Conservation (phyloP, 2,888 invertebrate species). For the Sclerodermus sp. region DNA sequence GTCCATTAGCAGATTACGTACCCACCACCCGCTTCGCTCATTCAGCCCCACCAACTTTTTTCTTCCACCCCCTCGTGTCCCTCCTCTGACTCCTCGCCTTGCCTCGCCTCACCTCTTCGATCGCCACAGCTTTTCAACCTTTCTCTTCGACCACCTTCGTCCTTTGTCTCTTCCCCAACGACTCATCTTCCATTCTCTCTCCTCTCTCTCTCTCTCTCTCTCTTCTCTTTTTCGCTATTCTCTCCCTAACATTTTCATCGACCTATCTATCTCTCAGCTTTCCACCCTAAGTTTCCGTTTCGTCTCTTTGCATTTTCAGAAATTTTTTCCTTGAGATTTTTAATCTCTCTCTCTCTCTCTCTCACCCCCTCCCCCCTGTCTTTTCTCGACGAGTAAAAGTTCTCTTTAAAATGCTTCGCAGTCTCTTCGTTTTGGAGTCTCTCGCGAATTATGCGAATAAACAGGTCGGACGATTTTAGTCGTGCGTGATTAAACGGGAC, state of each 20-base stretch:
- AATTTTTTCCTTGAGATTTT: slow-evolving; percentile 1
- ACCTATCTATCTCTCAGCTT: no score
- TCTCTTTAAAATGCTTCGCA: no score
- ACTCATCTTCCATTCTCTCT: slow-evolving; percentile 34
- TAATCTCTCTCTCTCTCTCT: slow-evolving; percentile 12
- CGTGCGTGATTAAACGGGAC: slow-evolving; percentile 45
- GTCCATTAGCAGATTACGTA: slow-evolving; percentile 59
- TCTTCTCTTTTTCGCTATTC: slow-evolving; percentile 5
- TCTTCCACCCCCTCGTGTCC: slow-evolving; percentile 35
- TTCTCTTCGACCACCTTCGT: slow-evolving; percentile 7
- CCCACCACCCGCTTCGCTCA: slow-evolving; percentile 49
- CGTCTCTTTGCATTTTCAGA: no score
- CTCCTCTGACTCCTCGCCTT: slow-evolving; percentile 35
- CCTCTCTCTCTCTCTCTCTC: slow-evolving; percentile 33
- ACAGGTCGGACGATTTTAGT: slow-evolving; percentile 20
- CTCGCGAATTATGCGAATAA: not conserved
- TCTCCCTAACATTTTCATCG: no score
- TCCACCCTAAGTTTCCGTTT: no score
- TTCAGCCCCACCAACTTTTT: slow-evolving; percentile 42
- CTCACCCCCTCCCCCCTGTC: slow-evolving; percentile 8
- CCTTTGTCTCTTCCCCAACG: slow-evolving; percentile 33
- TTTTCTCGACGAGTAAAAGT: no score
- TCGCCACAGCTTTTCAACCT: not conserved
- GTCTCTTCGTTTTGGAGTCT: no score
- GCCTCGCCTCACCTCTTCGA: slow-evolving; percentile 17